Base-by-base conservation (phyloP, 2,797 vertebrate genomes). In the Ceryle rudis region DNA sequence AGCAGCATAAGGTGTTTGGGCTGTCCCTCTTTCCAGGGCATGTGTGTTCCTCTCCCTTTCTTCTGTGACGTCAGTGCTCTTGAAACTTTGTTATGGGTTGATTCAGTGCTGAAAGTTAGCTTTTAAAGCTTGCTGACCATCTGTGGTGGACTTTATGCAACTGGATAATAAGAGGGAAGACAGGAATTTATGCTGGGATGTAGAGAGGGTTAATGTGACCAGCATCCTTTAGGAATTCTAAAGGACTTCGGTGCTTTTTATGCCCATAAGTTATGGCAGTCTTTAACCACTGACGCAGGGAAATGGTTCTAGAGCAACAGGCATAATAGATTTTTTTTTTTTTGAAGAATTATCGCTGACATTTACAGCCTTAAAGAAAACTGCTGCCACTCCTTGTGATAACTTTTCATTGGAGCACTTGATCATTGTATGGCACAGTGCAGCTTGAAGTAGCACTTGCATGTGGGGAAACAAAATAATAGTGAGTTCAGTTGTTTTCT, bases 221-320 rank as follows among this genome's bases (percentile, higher is more conserved):
- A n/a, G 20, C 29, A 46, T 65, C n/a, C 33, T 37, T 25, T 87
- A 44, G 28, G 8, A 25, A 6, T 23, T 70, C 46, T 31, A 37
- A n/a, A 78, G 39, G 23, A 58, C 23, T 66, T 54, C 2, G 14
- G 26, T 62, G 61, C 7, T 17, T 77, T 88, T 89, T 77, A 20
- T 78, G 42, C 29, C 22, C 55, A 0, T n/a, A 28, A 46, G 39
- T 72, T 62, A 41, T 0, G 1, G 14, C 7, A 22, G 70, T 37
- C 33, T 66, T 54, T 12, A 58, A 39, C 47, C 26, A 47, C 13
- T 70, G 21, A 25, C 4, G 3, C 7, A 42, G 35, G 26, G 26
- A 83, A 91, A 29, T 70, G 11, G 23, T 54, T 9, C 8, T 60
- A 61, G 67, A 86, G 37, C 37, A 64, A 17, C 11, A 72, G 39